Evolutionary conservation across 2,888 invertebrate genomes (phyloP), one percentile per base, ranked within the genome.

Genomic region (Euphydryas editha): DNA sequence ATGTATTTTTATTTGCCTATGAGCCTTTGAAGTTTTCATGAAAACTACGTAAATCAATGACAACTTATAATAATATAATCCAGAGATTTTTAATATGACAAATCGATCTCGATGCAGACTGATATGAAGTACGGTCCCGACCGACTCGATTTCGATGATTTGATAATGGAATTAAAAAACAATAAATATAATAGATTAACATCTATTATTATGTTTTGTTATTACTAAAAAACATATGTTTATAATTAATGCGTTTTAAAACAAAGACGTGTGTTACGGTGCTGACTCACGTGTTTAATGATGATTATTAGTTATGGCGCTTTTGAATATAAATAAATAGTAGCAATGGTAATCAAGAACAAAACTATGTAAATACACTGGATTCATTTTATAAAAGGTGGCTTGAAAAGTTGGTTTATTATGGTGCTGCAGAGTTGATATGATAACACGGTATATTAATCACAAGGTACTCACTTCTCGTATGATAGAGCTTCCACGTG

Each of bases 401-500:
- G 49, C 13, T 42, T 30, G 18, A 51, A 65, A 49, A 36, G 46
- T 62, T 49, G 21, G 15, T 51, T 60, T 37, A 68, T 59, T 65
- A 60, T 56, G 56, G 44, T 62, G 65, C 49, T 59, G 65, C 65
- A 59, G 37, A 47, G 62, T 62, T 39, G 24, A 21, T 57, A 36
- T 55, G 58, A 68, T 68, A 67, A 67, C 46, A 65, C 49, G 60
- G 58, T 62, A 59, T 44, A 55, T 62, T 62, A 65, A 65, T 62
- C 24, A 62, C 1, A 21, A 30, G 68, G 73, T 82, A 89, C 90
- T 93, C 88, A 97, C 97, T 95, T 88, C 97, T 96, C 62, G 96
- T 97, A 84, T 98, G 95, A 92, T 95, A 98, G 65, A 97, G 90
- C 82, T 95, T 96, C 96, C 97, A 98, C 69, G 96, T 96, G 78